Conservation (phyloP, 30 jellyfish, hydroid and myxozoan genomes). For the Aurelia sp. region DNA sequence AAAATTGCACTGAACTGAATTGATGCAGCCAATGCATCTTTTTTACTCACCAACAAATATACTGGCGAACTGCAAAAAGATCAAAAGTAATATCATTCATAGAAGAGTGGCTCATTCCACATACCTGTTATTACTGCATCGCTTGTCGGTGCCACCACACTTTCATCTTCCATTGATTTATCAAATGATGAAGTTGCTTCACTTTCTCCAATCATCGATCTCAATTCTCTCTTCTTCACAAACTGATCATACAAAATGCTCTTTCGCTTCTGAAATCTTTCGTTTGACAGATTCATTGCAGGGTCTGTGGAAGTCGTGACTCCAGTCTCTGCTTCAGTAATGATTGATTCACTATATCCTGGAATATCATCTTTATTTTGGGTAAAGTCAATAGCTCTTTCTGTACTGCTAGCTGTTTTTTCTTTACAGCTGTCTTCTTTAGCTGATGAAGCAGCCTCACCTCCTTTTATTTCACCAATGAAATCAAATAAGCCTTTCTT, state of each 20-base stretch:
- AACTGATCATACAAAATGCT: conserved; percentile 18
- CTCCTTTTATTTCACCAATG: conserved; percentile 18
- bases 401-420: not conserved
- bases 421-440: not conserved
- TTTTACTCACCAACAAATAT: no score
- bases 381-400: not conserved
- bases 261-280: conserved; percentile 35
- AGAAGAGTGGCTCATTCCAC: no score
- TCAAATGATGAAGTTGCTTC: no score
- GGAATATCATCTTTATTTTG: not conserved
- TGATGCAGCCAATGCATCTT: no score
- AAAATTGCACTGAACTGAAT: no score
- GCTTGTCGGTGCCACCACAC: no score
- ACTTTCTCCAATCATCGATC: not conserved
- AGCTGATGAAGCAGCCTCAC: not conserved
- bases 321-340: not conserved
- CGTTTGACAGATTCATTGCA: conserved; percentile 17
- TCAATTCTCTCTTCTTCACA: conserved; percentile 37
- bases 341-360: not conserved
- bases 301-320: not conserved
- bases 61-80: no score
- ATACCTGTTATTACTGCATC: no score
- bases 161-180: no score
- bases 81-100: no score
- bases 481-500: conserved; percentile 33